Base-by-base conservation (phyloP, 1,140 invertebrate genomes). In the Antheraea mylitta region DNA sequence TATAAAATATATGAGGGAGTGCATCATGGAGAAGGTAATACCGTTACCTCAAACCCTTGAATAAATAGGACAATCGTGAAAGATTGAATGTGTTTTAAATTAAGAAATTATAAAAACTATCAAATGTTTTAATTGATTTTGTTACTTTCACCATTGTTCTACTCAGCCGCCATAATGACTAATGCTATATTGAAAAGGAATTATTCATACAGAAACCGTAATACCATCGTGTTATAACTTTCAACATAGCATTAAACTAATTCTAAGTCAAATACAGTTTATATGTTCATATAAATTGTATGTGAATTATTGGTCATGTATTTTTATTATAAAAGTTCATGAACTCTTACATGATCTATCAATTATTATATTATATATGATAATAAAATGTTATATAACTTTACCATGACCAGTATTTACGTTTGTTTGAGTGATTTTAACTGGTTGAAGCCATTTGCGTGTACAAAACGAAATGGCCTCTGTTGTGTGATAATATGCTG, bases 1-100 rank as follows among this genome's bases (percentile, higher is more conserved):
- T 90, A 79, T 90, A 86, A 87, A 87, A 89, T 88, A 78, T 88
- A 76, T 90, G 88, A 87, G 88, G 90, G 80, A 90, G 87, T 85
- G 76, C 89, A 81, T 79, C 86, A 85, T 62, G 80, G 70, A 67
- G 89, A 92, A 92, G 90, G 90, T 92, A 92, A 91, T 82, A 80
- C 78, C 75, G 81, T 84, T 88, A 83, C 88, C 86, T 85, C 86
- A 90, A 86, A 82, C 85, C 81, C 86, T 90, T 87, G 79, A 81
- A 67, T 77, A 81, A 73, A 77, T 58, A 58, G 45, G 37, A 84
- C 82, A 70, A 78, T 85, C 81, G 82, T 89, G 81, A 87, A 85
- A 85, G 45, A 85, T 90, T 80, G 42, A 9, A 48, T 6, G 36
- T 13, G 45, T 10, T 53, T 13, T 6, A 53, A 53, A 16, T 0